Percentiles rank a stretch among this genome's conserved stretches.
phyloP scores from a whole-genome alignment of 2,797 vertebrate species.

The Oreonectes daqikongensis region DNA sequence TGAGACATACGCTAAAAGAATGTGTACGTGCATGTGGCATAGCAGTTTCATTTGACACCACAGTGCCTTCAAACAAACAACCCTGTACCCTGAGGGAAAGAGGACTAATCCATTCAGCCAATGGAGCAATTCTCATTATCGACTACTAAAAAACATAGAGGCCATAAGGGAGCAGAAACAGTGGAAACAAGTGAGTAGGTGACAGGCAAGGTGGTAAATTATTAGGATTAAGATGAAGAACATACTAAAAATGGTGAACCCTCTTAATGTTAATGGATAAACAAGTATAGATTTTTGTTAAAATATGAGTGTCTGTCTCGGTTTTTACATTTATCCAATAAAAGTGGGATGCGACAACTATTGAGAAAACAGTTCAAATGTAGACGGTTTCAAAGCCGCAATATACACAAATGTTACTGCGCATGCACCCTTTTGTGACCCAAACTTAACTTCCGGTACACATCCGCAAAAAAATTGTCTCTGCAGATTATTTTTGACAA shows the following conservation, averaged over 20 bases:
- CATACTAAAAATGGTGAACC: slow-evolving; percentile 58
- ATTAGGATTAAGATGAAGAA: slow-evolving; percentile 30
- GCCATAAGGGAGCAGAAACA: slow-evolving; percentile 15
- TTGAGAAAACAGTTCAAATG: no score
- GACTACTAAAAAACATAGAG: slow-evolving; percentile 70
- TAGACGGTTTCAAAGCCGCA: no score
- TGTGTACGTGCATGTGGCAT: slow-evolving; percentile 47
- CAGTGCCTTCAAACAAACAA: slow-evolving; percentile 79
- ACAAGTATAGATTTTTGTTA: neutral
- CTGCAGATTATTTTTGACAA: no score
- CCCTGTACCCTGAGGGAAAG: slow-evolving; percentile 68
- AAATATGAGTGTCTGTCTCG: neutral
- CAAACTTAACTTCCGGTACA: no score
- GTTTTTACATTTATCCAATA: no score
- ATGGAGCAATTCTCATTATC: slow-evolving; percentile 83
- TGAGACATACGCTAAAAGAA: neutral
- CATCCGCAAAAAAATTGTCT: no score
- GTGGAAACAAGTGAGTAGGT: slow-evolving; percentile 12
- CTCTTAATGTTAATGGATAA: slow-evolving; percentile 37
- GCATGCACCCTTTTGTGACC: no score
- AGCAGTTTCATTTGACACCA: slow-evolving; percentile 77
- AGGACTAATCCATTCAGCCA: slow-evolving; percentile 81
- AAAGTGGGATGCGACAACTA: no score
- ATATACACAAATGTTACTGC: no score
- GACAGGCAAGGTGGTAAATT: slow-evolving; percentile 4